Evolutionary conservation across 2,113 vertebrate species (phyloP), one percentile per base, ranked within the genome.

Genomic region (Ctenodactylus gundi): DNA sequence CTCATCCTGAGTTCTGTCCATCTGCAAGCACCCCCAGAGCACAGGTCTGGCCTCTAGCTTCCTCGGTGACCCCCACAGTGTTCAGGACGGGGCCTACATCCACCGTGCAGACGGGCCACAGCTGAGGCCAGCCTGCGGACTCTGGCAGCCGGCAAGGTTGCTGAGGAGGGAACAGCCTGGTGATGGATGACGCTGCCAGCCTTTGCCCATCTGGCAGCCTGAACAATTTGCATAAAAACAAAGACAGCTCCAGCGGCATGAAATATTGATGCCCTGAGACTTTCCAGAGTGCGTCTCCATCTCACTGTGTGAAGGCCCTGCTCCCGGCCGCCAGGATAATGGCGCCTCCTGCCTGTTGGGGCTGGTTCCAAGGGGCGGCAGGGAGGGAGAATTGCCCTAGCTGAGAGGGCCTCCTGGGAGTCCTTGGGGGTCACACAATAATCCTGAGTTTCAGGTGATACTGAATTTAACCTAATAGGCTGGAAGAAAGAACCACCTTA

Each of bases 211-310:
- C 95, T 97, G 97, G 97, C 77, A 93, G 94, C 92, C 82, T 0
- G 13, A 92, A 95, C 34, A 17, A 96, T 97, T 96, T 94, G 94
- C 97, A 97, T 96, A 93, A 97, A 96, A 94, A 97, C 96, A 97
- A 97, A 97, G 97, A 94, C 92, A 88, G 94, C 67, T 96, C 75
- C 85, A 67, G 95, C 0, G 21, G 91, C 95, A 96, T 97, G 96
- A 97, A 97, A 97, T 97, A 97, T 97, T 97, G 97, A 97, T 97
- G 96, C 51, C 90, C 83, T 6, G 87, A 94, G 93, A 86, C 93
- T 96, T 67, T 93, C 57, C 82, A 70, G 88, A 95, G 94, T 94
- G 73, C 9, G 0, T 88, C 84, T 85, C 82, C 0, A 51, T 86
- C 96, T 93, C 46, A 18, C 20, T 46, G 64, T 12, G 85, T 4